Evolutionary conservation across 92 coral and sea anemone genomes (phyloP), one percentile per base, ranked within the genome.

Genomic region (Porites cylindrica): DNA sequence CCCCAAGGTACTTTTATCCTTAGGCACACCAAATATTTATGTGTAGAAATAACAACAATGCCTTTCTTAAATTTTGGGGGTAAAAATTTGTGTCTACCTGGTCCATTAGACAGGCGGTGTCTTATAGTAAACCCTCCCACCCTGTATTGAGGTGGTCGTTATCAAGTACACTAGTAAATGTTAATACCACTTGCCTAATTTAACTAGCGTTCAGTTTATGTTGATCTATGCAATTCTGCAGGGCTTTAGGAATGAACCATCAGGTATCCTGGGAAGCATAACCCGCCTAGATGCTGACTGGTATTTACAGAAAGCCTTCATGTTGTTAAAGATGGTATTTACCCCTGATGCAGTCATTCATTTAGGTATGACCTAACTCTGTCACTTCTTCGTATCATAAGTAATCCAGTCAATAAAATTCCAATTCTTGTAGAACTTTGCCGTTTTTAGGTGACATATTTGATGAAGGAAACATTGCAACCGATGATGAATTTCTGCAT

Each of bases 401-500:
- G 18, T 38, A 38, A 38, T 38, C 47, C 32, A 9, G 72, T 18
- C 10, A 13, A 10, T 4, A 67, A 23, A 1, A 18, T 70, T 43
- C 1, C 51, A 20, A 23, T n/a, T 29, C 7, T 17, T 50, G 20
- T 72, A 20, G 54, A 16, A 20, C 14, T 14, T 29, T 26, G 19
- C 38, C n/a, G 17, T 29, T 17, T 86, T 9, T 64, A 96, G 99
- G 99, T 18, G 99, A 96, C 82, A 85, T 94, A 56, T 81, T 96
- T 43, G 97, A 96, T 80, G 99, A 96, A 78, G 99, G 99, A 17
- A 88, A 73, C 78, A 72, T 72, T 29, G 95, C 98, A 86, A 92
- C 95, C 8, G 95, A 94, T 82, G 89, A 88, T 24, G 83, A 93
- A 51, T 96, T 93, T 79, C 80, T 76, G 64, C 90, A 80, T 66